Evolutionary conservation across 2,797 vertebrate genomes (phyloP).

Genomic region (Rhodeus uyekii): DNA sequence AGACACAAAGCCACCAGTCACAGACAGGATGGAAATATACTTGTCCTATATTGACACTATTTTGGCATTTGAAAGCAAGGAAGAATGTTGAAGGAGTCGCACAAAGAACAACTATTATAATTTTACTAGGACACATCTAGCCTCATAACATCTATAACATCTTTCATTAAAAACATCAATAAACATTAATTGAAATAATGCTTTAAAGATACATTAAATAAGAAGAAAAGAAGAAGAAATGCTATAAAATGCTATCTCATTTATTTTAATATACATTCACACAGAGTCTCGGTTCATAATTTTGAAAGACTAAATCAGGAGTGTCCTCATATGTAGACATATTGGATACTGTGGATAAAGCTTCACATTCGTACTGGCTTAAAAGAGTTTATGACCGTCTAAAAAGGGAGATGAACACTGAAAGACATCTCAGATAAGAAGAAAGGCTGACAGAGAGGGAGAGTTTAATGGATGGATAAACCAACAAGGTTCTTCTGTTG

Average conservation of each 20-base stretch:
- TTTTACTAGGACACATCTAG: background rate
- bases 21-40: background rate
- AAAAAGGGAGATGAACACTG: constrained; percentile 21
- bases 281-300: background rate
- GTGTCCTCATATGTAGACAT: background rate
- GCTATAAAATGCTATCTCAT: background rate
- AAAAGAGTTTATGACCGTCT: constrained; percentile 9
- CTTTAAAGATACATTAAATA: background rate
- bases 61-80: background rate
- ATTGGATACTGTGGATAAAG: background rate
- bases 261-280: background rate
- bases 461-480: constrained; percentile 29
- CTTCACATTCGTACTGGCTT: background rate
- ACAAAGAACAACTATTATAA: background rate
- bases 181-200: background rate
- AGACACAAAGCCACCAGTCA: constrained; percentile 60
- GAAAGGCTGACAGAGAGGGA: constrained; percentile 8
- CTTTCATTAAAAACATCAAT: background rate
- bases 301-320: background rate
- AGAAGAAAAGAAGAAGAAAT: background rate
- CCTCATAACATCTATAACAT: background rate
- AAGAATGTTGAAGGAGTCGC: background rate
- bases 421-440: constrained; percentile 27
- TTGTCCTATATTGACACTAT: background rate
- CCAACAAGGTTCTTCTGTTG: constrained; percentile 14